These are phyloP conservation scores for Hypotaenidia okinawae DNA, from an alignment of 2,797 vertebrate genomes.

Conservation along the genomic window DNA sequence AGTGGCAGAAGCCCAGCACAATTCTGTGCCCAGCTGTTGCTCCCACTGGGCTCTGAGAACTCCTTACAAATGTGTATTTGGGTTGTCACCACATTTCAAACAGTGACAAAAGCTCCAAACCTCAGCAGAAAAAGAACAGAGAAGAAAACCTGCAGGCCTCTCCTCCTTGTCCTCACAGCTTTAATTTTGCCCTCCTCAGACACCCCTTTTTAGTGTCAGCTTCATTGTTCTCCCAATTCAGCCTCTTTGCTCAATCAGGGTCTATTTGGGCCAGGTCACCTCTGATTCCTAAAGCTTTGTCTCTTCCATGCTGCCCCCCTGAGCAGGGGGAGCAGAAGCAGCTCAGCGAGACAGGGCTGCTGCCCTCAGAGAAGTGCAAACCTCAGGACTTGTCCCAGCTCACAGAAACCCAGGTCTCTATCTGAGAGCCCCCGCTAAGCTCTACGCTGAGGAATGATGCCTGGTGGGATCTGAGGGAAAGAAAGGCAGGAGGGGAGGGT, in stretches of 20 bases:
- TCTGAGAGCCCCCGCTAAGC: neutral
- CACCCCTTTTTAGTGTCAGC: neutral
- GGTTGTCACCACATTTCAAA: neutral
- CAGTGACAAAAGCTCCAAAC: neutral
- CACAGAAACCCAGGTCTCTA: neutral
- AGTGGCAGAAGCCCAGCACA: neutral
- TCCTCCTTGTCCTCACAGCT: neutral
- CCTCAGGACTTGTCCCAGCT: neutral
- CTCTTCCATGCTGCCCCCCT: neutral
- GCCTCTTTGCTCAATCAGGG: neutral
- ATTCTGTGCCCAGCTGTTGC: rapidly evolving
- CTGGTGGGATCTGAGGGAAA: neutral
- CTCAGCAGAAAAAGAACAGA: neutral
- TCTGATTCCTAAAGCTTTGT: neutral
- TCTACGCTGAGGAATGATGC: neutral
- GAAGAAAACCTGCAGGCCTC: neutral
- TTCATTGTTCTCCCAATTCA: neutral
- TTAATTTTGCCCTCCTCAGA: neutral
- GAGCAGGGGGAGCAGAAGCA: neutral
- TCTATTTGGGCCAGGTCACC: neutral
- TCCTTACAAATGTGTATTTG: neutral
- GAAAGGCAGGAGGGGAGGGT: neutral
- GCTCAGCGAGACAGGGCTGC: neutral
- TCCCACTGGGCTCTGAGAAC: neutral
- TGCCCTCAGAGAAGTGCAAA: neutral